These are phyloP conservation scores for Palloptera scutellata DNA, from an alignment of 2,888 invertebrate species.

Conservation along the genomic window DNA sequence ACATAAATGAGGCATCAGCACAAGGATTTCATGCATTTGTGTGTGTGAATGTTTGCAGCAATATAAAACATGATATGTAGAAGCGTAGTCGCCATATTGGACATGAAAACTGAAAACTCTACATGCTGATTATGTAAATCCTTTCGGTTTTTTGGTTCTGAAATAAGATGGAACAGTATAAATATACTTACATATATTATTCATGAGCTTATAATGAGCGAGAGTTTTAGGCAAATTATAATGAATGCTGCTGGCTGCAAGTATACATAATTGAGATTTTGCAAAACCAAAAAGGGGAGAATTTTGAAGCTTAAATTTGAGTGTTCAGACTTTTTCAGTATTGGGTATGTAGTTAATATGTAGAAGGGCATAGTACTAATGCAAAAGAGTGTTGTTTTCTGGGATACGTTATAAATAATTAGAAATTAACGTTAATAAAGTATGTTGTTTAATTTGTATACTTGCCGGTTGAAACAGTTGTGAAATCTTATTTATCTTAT, in stretches of 20 bases:
- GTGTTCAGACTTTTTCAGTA: not conserved
- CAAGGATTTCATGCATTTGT: not conserved
- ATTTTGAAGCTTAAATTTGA: slow-evolving; percentile 1
- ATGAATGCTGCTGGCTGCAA: slow-evolving; percentile 1
- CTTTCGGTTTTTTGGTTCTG: not conserved
- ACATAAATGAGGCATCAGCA: slow-evolving; percentile 3
- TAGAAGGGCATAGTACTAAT: no score
- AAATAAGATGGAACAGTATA: no score
- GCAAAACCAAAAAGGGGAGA: not conserved
- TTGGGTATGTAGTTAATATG: no score
- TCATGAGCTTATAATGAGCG: not conserved
- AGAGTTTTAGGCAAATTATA: slow-evolving; percentile 3
- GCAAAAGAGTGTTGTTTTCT: no score
- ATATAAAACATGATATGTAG: slow-evolving; percentile 13
- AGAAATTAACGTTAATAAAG: no score
- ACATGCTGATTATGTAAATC: not conserved
- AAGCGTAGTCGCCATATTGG: slow-evolving; percentile 13
- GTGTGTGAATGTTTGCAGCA: slow-evolving; percentile 1
- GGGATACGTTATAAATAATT: no score
- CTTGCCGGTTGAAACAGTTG: no score
- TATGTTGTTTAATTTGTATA: no score
- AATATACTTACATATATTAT: not conserved
- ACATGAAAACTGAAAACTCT: not conserved
- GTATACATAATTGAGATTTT: no score
- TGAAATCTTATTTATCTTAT: no score